phyloP scores from a whole-genome alignment of 2,113 vertebrate genomes.

The Nannobrachium achirus region DNA sequence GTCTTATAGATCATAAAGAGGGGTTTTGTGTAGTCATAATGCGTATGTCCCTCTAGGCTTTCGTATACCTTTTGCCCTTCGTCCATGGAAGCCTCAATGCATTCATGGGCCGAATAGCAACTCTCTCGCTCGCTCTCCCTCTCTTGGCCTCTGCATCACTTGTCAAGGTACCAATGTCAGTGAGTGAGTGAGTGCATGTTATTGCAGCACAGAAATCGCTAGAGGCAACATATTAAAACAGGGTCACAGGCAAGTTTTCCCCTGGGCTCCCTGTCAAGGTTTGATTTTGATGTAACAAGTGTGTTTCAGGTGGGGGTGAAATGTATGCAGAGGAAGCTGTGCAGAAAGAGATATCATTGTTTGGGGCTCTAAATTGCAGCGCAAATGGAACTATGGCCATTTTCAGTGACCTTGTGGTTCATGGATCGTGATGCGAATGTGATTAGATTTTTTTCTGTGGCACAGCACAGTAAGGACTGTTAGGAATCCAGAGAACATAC shows the following conservation, averaged over 20 bases:
- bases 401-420: not conserved
- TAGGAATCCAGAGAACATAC: not conserved
- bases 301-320: conserved; percentile 39
- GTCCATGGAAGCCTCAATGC: conserved; percentile 10
- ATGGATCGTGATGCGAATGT: not conserved
- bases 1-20: too few relatives aligned
- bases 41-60: not conserved
- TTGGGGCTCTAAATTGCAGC: not conserved
- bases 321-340: not conserved
- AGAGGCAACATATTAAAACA: conserved; percentile 61
- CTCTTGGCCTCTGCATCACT: conserved; percentile 25
- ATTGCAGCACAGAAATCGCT: conserved; percentile 57
- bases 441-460: not conserved
- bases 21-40: not conserved
- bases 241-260: conserved; percentile 57
- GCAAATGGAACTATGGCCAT: conserved; percentile 8
- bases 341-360: conserved; percentile 2
- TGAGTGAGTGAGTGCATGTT: conserved; percentile 33
- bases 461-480: not conserved
- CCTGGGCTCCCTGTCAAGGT: conserved; percentile 42
- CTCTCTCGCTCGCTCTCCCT: conserved; percentile 11
- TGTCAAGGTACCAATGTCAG: conserved; percentile 49
- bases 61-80: not conserved
- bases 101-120: conserved; percentile 17
- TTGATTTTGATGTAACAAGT: conserved; percentile 38